Evolutionary conservation across 2,113 vertebrate genomes (phyloP), one percentile per base, ranked within the genome.

Genomic region (Myotis yumanensis): DNA sequence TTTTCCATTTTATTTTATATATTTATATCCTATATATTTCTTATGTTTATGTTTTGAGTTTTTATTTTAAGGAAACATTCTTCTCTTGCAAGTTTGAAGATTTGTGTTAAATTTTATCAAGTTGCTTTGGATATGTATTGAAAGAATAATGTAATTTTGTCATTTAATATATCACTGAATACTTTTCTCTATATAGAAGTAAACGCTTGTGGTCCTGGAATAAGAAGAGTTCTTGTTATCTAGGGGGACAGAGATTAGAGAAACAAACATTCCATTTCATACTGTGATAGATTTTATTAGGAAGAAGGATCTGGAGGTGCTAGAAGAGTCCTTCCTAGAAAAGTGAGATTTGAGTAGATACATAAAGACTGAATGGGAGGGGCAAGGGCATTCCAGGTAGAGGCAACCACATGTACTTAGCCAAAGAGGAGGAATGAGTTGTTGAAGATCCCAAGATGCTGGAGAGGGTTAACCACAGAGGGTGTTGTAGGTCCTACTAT

Each of bases 21-120:
- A 68, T 32, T 48, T 66, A 20, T 76, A 76, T 30, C 32, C 48
- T 76, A 43, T 82, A 43, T 82, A 62, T 62, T 40, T 59, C 22
- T 80, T 81, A 40, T 81, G 20, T 86, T 86, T 37, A 35, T 83
- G 40, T 23, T 87, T 69, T 76, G 28, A 52, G 79, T 89, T 51
- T 86, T 77, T 64, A 80, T 25, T 80, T 92, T 76, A 88, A 93
- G 46, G 22, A 85, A 91, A 68, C 64, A 71, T 62, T 72, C 54
- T 92, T 94, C 7, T 51, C 71, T 81, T 89, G 16, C 12, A 83
- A 79, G 25, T 86, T 83, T 94, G 11, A 97, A 94, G 25, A 89
- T 89, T 51, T 32, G 5, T 89, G 22, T 37, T 92, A 64, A 86
- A 72, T 66, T 86, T 85, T 86, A 83, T 83, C 54, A 90, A 86